These are phyloP conservation scores for Cettia cetti DNA, from an alignment of 2,113 vertebrate genomes.

Conservation along the genomic window DNA sequence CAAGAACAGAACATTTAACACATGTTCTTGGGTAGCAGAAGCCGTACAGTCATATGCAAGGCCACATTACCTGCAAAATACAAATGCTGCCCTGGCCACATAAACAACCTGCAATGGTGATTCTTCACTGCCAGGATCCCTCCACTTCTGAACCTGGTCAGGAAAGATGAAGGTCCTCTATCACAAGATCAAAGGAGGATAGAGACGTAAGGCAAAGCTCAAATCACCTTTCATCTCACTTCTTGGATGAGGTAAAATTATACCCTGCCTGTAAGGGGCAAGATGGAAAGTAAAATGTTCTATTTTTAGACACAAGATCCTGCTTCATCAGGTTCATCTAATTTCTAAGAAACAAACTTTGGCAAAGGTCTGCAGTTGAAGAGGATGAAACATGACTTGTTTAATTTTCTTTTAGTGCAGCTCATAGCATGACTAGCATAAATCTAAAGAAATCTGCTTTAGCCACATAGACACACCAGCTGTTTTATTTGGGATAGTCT, in stretches of 20 bases:
- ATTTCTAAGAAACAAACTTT: slow-evolving; percentile 43
- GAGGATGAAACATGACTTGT: background rate
- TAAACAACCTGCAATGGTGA: background rate
- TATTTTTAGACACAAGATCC: slow-evolving; percentile 13
- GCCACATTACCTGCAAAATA: background rate
- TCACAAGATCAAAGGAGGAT: background rate
- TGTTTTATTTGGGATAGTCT: background rate
- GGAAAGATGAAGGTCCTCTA: background rate
- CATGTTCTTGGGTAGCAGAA: background rate
- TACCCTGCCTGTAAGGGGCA: background rate
- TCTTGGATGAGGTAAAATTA: slow-evolving; percentile 2
- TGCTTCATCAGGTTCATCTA: slow-evolving; percentile 13
- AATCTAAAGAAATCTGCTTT: slow-evolving; percentile 9
- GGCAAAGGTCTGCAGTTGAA: slow-evolving; percentile 1
- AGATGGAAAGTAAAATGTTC: slow-evolving; percentile 15
- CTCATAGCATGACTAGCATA: background rate
- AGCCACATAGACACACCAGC: background rate
- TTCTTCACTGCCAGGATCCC: background rate
- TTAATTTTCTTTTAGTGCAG: slow-evolving; percentile 1
- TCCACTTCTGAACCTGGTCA: background rate
- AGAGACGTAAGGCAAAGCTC: background rate
- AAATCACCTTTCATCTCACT: background rate
- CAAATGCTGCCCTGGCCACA: background rate
- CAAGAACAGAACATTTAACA: background rate
- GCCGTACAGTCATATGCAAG: background rate